Evolutionary conservation across 1,140 invertebrate species (phyloP).

Genomic region (Myzus persicae): DNA sequence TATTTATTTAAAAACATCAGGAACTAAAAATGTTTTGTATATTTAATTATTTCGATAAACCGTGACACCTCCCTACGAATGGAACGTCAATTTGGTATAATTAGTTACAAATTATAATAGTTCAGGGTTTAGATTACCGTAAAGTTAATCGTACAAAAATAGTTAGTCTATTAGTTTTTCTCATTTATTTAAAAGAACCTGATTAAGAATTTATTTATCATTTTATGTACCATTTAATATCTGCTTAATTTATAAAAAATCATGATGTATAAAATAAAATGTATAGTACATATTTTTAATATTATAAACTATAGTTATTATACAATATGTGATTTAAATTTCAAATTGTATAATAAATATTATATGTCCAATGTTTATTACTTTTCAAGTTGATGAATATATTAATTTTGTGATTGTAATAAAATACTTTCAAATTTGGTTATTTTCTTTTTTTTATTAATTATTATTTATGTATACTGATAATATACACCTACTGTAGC

Average conservation of each 20-base stretch:
- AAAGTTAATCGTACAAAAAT: not conserved
- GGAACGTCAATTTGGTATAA: not conserved
- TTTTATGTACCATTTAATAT: not conserved
- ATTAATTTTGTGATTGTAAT: not conserved
- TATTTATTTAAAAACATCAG: not conserved
- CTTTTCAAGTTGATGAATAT: not conserved
- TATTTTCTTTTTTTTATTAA: slow-evolving; percentile 20
- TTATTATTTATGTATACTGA: not conserved
- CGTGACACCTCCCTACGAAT: not conserved
- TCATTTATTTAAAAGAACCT: not conserved
- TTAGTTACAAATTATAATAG: not conserved
- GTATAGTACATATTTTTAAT: not conserved
- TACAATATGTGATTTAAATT: not conserved
- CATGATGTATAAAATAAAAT: not conserved
- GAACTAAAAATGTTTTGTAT: not conserved
- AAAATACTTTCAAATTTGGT: slow-evolving; percentile 10
- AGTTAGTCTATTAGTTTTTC: not conserved
- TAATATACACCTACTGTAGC: not conserved
- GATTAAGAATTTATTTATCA: too few species aligned
- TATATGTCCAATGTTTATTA: not conserved
- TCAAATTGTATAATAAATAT: not conserved
- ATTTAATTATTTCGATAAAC: not conserved
- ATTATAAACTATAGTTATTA: not conserved
- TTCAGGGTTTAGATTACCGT: not conserved
- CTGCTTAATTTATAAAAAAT: not conserved